A percentile compares a stretch with the other conserved stretches of the same genome.
Evolutionary conservation across 2,113 vertebrate species (phyloP).

Genomic region (Neofelis nebulosa): DNA sequence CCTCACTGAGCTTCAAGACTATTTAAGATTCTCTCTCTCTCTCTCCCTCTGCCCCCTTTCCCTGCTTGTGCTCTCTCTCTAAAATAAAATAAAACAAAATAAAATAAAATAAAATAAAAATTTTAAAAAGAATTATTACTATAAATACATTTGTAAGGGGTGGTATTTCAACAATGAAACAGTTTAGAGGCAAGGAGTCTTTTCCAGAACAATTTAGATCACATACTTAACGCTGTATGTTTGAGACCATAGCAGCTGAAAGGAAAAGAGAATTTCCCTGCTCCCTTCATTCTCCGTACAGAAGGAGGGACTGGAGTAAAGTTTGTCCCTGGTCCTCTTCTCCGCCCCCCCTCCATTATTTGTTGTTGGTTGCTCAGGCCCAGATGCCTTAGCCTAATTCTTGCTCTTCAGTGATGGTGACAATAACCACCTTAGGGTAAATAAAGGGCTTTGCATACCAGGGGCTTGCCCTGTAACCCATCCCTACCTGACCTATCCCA

Average conservation of each 20-base stretch:
- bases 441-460: not conserved
- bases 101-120: no score
- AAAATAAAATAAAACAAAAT: no score
- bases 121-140: not conserved
- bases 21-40: no score
- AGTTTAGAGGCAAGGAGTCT: not conserved
- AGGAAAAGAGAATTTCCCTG: not conserved
- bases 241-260: not conserved
- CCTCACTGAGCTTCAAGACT: no score
- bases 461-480: not conserved
- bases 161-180: not conserved
- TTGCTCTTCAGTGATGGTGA: not conserved
- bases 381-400: not conserved
- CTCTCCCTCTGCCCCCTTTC: no score
- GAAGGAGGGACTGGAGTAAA: not conserved
- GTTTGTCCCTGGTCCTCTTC: no score
- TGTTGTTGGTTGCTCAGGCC: not conserved
- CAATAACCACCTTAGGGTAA: not conserved
- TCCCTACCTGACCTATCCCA: not conserved
- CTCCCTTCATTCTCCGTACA: not conserved
- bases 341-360: not conserved
- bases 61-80: no score
- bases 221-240: not conserved
- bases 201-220: not conserved
- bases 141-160: not conserved